phyloP scores from a whole-genome alignment of 2,113 vertebrate species.

The Prochilodus magdalenae region DNA sequence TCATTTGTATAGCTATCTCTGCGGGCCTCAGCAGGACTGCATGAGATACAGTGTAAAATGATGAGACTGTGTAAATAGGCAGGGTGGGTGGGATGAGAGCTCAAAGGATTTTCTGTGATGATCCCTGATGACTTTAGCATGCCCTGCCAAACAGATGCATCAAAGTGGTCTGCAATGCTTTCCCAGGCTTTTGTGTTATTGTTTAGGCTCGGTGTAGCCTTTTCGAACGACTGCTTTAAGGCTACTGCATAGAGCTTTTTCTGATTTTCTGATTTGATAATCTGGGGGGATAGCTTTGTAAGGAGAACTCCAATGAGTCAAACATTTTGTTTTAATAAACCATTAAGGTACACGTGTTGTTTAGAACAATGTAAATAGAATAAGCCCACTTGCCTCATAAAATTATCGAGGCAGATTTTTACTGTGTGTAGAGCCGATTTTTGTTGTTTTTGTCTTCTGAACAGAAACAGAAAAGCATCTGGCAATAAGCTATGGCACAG shows the following conservation, averaged over 20 bases:
- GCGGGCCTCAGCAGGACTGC: slow-evolving; percentile 53
- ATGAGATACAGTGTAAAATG: slow-evolving; percentile 35
- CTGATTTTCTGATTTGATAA: background rate
- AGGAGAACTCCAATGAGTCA: background rate
- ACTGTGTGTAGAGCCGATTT: too few relatives aligned
- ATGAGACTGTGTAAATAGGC: slow-evolving; percentile 70
- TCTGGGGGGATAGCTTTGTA: background rate
- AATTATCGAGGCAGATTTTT: background rate
- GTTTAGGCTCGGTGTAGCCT: background rate
- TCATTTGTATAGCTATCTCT: slow-evolving; percentile 38
- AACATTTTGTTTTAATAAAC: slow-evolving; percentile 2
- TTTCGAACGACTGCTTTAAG: background rate
- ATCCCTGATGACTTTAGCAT: slow-evolving; percentile 60
- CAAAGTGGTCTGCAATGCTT: slow-evolving; percentile 4
- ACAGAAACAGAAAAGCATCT: background rate
- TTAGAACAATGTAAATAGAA: background rate
- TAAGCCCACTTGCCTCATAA: background rate
- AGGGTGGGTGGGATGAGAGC: slow-evolving; percentile 70
- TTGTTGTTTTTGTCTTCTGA: background rate
- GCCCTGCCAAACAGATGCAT: slow-evolving; percentile 61
- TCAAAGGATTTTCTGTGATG: slow-evolving; percentile 70
- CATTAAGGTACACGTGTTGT: background rate
- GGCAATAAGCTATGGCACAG: too few relatives aligned
- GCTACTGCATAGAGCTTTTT: background rate
- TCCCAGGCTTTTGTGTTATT: slow-evolving; percentile 22